Conservation (phyloP, 2,888 invertebrate species). For the Salticus scenicus region DNA sequence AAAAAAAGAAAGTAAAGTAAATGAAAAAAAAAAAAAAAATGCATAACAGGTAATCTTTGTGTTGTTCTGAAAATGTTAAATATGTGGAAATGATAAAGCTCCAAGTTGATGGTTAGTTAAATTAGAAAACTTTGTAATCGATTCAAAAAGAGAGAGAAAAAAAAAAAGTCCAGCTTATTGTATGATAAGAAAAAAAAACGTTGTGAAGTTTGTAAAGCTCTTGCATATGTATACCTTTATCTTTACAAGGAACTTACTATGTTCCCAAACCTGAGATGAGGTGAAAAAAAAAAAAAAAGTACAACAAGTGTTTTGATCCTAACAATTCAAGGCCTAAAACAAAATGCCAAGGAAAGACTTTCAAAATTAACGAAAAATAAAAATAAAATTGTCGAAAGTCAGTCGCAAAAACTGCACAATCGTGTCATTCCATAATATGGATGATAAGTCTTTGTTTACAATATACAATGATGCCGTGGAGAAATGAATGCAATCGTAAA, state of each 20-base stretch:
- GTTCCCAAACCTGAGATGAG: constrained; percentile 43
- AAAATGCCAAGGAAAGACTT: constrained; percentile 16
- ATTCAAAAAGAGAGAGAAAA: too few species aligned
- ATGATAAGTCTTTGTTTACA: background rate
- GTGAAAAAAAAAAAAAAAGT: constrained; percentile 20
- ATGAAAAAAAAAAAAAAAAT: background rate
- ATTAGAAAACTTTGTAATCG: too few species aligned
- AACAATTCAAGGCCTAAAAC: constrained; percentile 17
- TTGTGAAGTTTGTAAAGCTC: background rate
- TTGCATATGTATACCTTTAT: background rate
- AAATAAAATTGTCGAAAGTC: constrained; percentile 10
- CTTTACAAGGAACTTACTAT: background rate
- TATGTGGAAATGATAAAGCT: background rate
- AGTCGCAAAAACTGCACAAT: constrained; percentile 8
- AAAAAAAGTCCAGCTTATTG: background rate
- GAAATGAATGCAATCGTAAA: background rate
- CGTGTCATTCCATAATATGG: background rate
- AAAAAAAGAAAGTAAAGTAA: background rate
- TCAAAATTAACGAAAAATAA: constrained; percentile 13
- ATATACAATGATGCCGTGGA: constrained; percentile 9
- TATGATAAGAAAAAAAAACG: background rate
- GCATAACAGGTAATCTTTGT: background rate
- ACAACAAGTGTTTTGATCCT: constrained; percentile 47
- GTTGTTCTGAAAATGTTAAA: background rate
- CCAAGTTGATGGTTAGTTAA: background rate